Evolutionary conservation across 2,113 vertebrate species (phyloP).

Genomic region (Oreochromis aureus): DNA sequence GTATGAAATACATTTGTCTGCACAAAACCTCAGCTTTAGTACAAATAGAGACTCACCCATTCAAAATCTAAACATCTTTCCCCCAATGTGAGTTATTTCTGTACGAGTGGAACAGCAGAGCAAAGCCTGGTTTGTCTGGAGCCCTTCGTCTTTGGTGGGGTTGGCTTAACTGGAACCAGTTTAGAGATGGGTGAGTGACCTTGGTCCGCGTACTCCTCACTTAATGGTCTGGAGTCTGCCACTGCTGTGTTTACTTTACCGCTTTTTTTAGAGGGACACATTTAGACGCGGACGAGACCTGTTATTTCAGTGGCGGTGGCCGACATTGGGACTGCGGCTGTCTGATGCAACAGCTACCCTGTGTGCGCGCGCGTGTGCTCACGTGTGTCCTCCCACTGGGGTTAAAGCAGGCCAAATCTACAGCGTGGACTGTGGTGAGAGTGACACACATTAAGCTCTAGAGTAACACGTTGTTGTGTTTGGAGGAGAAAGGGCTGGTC

Average conservation of each 20-base stretch:
- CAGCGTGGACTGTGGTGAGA: neutral
- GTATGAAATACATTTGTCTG: slow-evolving; percentile 12
- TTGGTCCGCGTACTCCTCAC: slow-evolving; percentile 49
- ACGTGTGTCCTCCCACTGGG: neutral
- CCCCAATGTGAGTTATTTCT: slow-evolving; percentile 47
- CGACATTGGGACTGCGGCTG: slow-evolving; percentile 39
- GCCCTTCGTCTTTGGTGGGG: slow-evolving; percentile 18
- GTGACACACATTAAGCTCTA: slow-evolving; percentile 17
- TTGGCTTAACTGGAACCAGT: slow-evolving; percentile 54
- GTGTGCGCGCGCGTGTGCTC: neutral
- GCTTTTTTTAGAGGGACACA: slow-evolving; percentile 67
- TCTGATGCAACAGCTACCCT: slow-evolving; percentile 58
- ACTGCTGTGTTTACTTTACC: slow-evolving; percentile 61
- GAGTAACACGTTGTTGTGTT: slow-evolving; percentile 7
- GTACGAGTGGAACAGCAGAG: slow-evolving; percentile 36
- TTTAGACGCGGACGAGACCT: slow-evolving; percentile 68
- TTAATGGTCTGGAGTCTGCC: slow-evolving; percentile 61
- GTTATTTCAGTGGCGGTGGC: slow-evolving; percentile 66
- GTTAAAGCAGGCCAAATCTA: slow-evolving; percentile 51
- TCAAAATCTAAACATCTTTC: slow-evolving; percentile 47
- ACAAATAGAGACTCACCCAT: slow-evolving; percentile 32
- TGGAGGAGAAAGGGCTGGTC: neutral
- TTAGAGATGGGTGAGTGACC: slow-evolving; percentile 58
- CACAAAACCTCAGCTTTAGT: slow-evolving; percentile 40
- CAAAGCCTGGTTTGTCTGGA: slow-evolving; percentile 22